These are phyloP conservation scores for Aporophyla lueneburgensis DNA, from an alignment of 2,888 invertebrate genomes.

Conservation along the genomic window DNA sequence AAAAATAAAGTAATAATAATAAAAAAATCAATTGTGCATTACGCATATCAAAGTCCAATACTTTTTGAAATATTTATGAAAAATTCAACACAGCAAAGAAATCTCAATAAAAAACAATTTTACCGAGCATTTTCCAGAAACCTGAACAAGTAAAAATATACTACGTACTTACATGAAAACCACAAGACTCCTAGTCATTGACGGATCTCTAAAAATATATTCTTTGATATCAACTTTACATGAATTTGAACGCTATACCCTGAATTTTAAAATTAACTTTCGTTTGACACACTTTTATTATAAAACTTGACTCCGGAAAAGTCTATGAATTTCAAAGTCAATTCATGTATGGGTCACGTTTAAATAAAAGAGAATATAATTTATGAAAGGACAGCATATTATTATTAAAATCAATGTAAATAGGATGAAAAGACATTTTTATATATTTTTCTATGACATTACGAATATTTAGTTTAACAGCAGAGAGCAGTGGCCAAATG, in stretches of 20 bases:
- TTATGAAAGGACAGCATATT: constrained; percentile 4
- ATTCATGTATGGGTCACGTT: constrained; percentile 49
- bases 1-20: too few species aligned
- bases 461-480: neutral
- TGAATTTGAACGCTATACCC: constrained; percentile 45
- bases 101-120: neutral
- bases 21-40: too few species aligned
- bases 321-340: constrained; percentile 62
- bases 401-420: constrained; percentile 36
- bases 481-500: neutral
- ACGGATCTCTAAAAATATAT: constrained; percentile 50
- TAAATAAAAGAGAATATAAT: constrained; percentile 32
- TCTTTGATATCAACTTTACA: constrained; percentile 46
- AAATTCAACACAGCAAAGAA: neutral
- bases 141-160: neutral
- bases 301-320: constrained; percentile 71
- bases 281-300: constrained; percentile 28
- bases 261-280: constrained; percentile 27
- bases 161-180: neutral
- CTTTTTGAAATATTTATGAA: neutral
- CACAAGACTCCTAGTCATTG: neutral
- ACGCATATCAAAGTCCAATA: neutral
- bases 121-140: neutral
- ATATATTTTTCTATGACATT: neutral
- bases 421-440: neutral